Evolutionary conservation across 2,888 invertebrate species (phyloP), one percentile per base, ranked within the genome.

Genomic region (Cryptophagus acutangulus): DNA sequence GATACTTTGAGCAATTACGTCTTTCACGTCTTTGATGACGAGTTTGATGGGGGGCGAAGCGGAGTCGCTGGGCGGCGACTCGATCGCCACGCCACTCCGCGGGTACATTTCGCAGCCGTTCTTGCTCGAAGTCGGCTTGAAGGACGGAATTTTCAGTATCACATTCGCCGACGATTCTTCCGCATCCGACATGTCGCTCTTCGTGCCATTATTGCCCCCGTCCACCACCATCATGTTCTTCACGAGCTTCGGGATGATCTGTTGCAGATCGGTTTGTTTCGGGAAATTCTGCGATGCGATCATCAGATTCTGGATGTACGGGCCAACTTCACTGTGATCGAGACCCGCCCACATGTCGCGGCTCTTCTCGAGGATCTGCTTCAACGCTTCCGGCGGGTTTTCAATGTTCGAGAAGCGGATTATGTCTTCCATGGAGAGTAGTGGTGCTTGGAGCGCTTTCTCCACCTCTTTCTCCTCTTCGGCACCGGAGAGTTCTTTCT

Each of bases 91-190:
- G 40, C 70, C 59, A 38, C 61, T 61, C 34, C 55, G 51, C 17
- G 59, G 46, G 30, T 59, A 58, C 40, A 55, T 61, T 54, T 72
- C 73, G 44, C 72, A 71, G 52, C 73, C 73, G 52, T 74, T 74
- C 58, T 69, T 74, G 47, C 65, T 69, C 49, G 57, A 49, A 41
- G 64, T 62, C 57, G 89, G 87, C 70, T 82, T 84, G 74, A 87
- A 91, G 78, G 91, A 90, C 77, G 92, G 92, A 80, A 92, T 89
- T 76, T 88, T 89, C 62, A 92, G 81, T 72, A 91, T 89, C 71
- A 88, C 84, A 58, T 78, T 78, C 42, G 78, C 75, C 37, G 81
- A 77, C 45, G 76, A 73, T 48, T 84, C 82, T 13, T 67, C 65
- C 44, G 70, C 62, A 55, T 70, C 66, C n/a, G n/a, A n/a, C 67